Evolutionary conservation across 2,113 vertebrate genomes (phyloP), one percentile per base, ranked within the genome.

Genomic region (Hassar affinis): DNA sequence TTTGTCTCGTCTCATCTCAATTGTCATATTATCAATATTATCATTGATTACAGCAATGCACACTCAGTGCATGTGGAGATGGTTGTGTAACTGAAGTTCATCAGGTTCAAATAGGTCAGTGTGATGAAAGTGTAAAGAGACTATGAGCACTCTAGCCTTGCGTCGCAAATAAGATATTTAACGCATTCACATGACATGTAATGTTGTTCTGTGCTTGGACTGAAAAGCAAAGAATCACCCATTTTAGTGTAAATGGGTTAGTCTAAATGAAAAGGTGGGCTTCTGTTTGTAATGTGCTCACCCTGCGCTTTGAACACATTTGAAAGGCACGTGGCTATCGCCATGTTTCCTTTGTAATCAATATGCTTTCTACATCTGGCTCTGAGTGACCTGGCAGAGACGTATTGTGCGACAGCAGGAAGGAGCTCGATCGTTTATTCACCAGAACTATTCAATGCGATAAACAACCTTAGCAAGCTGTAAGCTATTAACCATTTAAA

Each of bases 341-440:
- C 59, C 51, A 5, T 71, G 27, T 81, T 85, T 82, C 59, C 78
- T 86, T 88, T 56, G 27, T n/a, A 90, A 92, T 91, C 90, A 57
- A 91, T 91, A 79, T 87, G 86, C 86, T 90, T 83, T 89, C 38
- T 71, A 88, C 88, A 86, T 88, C 81, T 87, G 79, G 83, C 86
- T 87, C 72, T 71, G 75, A 84, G 79, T 84, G 80, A 90, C 85
- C 84, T 84, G 81, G 81, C 78, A 85, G 78, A 88, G 88, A 87
- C 68, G 64, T 79, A 86, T 62, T 78, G 49, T 47, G 57, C 66
- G 86, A 87, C 85, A 87, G 84, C 52, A 81, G 79, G 88, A 86
- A 71, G 71, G 17, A 86, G 82, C 57, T 90, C 61, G 74, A 80
- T 75, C 33, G 15, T 76, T 61, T 77, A 33, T 17, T 45, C 51